These are phyloP conservation scores for Xylophagus ater DNA, from an alignment of 2,888 invertebrate species.

Conservation along the genomic window DNA sequence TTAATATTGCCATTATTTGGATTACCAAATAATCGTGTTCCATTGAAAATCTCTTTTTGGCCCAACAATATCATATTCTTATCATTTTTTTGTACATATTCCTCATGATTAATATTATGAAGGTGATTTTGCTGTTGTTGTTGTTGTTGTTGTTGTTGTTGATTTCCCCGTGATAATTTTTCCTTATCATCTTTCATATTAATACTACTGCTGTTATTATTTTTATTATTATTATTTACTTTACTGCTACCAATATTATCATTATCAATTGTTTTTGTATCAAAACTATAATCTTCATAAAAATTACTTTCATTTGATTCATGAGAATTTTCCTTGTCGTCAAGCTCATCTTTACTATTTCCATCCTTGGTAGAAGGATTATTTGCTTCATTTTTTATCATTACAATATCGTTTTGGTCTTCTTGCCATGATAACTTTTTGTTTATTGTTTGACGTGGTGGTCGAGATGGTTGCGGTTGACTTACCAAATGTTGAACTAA, in stretches of 20 bases:
- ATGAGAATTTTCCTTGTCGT: neutral
- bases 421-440: slow-evolving; percentile 12
- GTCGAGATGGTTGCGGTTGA: slow-evolving; percentile 11
- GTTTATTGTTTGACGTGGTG: slow-evolving; percentile 14
- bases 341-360: neutral
- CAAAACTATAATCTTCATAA: too few species aligned
- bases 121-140: neutral
- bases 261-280: too few species aligned
- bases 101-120: neutral
- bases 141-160: neutral
- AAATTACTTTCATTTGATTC: neutral
- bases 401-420: slow-evolving; percentile 1
- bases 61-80: too few species aligned
- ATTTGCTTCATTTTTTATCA: slow-evolving; percentile 9
- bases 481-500: neutral
- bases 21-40: too few species aligned
- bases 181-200: neutral
- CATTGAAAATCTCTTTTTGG: too few species aligned
- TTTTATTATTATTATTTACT: neutral
- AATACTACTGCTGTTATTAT: neutral
- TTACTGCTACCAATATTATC: neutral
- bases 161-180: slow-evolving; percentile 11
- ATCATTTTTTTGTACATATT: too few species aligned
- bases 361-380: neutral
- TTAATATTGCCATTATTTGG: neutral